Evolutionary conservation across 2,888 invertebrate species (phyloP).

Genomic region (Penaeus monodon): DNA sequence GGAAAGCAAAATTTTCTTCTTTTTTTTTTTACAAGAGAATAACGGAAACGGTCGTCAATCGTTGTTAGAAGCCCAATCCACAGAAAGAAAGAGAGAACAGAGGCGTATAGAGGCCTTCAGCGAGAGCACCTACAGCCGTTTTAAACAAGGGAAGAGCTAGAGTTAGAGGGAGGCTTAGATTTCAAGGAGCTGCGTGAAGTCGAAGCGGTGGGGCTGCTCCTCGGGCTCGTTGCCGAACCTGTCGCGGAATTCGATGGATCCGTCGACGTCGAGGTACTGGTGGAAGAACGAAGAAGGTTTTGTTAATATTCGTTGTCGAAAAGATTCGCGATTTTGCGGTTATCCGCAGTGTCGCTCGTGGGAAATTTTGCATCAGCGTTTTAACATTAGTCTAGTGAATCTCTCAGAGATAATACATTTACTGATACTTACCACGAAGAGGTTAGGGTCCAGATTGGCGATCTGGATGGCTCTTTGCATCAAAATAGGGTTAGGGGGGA

Average conservation of each 20-base stretch:
- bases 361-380: too few species aligned
- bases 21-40: not conserved
- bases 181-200: slow-evolving; percentile 8
- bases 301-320: not conserved
- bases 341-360: not conserved
- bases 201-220: not conserved
- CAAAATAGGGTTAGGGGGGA: slow-evolving; percentile 45
- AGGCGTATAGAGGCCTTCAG: not conserved
- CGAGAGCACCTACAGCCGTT: not conserved
- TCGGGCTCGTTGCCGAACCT: slow-evolving; percentile 24
- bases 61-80: not conserved
- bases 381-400: too few species aligned
- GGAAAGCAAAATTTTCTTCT: too few species aligned
- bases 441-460: slow-evolving; percentile 27
- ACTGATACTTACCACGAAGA: slow-evolving; percentile 47
- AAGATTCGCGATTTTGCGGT: not conserved
- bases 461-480: slow-evolving; percentile 32
- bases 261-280: slow-evolving; percentile 23
- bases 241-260: slow-evolving; percentile 8
- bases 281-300: not conserved
- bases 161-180: not conserved
- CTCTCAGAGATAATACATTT: too few species aligned
- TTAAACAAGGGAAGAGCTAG: not conserved
- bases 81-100: not conserved
- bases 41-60: not conserved